Percentiles rank a stretch among this genome's conserved stretches.
phyloP scores from a whole-genome alignment of 2,797 vertebrate genomes.

The Arremon aurantiirostris region DNA sequence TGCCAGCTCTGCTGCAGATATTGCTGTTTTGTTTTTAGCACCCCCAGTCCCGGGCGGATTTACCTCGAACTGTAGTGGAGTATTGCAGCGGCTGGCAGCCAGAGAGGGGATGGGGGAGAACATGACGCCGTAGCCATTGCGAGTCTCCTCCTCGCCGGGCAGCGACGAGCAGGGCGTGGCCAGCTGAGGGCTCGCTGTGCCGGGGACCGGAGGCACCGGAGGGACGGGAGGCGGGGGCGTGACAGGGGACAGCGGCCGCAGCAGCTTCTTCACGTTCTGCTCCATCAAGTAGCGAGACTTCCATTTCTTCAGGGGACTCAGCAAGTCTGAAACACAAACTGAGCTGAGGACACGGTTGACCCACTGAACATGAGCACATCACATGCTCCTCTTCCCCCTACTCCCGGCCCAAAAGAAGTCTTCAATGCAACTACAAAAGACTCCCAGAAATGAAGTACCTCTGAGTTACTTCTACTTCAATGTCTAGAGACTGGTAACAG shows the following conservation, averaged over 20 bases:
- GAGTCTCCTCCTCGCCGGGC: slow-evolving; percentile 81
- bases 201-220: slow-evolving; percentile 73
- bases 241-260: slow-evolving; percentile 88
- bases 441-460: neutral
- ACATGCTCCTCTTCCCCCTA: neutral
- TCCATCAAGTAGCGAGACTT: slow-evolving; percentile 88
- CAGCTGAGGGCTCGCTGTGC: slow-evolving; percentile 79
- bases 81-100: slow-evolving; percentile 95
- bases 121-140: slow-evolving; percentile 80
- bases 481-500: neutral
- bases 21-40: neutral
- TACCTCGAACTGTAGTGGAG: slow-evolving; percentile 97
- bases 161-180: slow-evolving; percentile 79
- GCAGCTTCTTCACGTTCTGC: slow-evolving; percentile 80
- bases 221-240: slow-evolving; percentile 80
- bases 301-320: slow-evolving; percentile 93
- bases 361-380: neutral
- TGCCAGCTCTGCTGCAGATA: neutral
- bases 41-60: neutral
- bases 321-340: slow-evolving; percentile 78
- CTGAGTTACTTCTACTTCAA: neutral
- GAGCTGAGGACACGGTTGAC: neutral
- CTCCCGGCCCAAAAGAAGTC: neutral
- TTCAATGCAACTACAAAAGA: neutral
- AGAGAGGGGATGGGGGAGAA: slow-evolving; percentile 91